Base-by-base conservation (phyloP, 2,888 invertebrate genomes). In the Hanleya hanleyi region DNA sequence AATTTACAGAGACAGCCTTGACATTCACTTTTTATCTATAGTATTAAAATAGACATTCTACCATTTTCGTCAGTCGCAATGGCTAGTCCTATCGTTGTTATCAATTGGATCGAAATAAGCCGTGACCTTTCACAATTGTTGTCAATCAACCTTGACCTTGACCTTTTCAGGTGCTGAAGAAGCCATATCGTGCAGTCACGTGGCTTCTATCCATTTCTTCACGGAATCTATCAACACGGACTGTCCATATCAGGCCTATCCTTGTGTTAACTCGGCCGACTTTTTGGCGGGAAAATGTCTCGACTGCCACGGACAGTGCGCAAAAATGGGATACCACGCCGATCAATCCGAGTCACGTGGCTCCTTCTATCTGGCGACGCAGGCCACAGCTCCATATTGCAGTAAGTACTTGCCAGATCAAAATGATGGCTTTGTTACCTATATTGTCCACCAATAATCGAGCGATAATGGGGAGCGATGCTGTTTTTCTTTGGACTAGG, bases 131-230 rank as follows among this genome's bases (percentile, higher is more conserved):
- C n/a, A n/a, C n/a, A n/a, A n/a, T n/a, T n/a, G n/a, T n/a, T n/a
- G n/a, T n/a, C n/a, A n/a, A n/a, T n/a, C n/a, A n/a, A n/a, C n/a
- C n/a, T n/a, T n/a, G n/a, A n/a, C n/a, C n/a, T n/a, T n/a, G n/a
- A n/a, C n/a, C n/a, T n/a, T 66, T 66, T 35, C 67, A 67, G 67
- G 67, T 33, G 67, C 35, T 15, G 35, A 67, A 26, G 22, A 47
- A 2, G 36, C 18, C 33, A 38, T 62, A 15, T 41, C 67, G 1
- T 98, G 97, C 89, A 95, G 96, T 90, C 97, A 98, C 88, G 93
- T 96, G 73, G 92, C 97, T 67, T 95, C 96, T 77, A 94, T 96
- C 87, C 94, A 95, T 83, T 94, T 94, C 86, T 97, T 96, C 88
- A 94, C 93, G 0, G 97, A 97, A 90, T 96, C 95, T 80, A 94